phyloP scores from a whole-genome alignment of 1,140 invertebrate species.

The Drosophila grimshawi region DNA sequence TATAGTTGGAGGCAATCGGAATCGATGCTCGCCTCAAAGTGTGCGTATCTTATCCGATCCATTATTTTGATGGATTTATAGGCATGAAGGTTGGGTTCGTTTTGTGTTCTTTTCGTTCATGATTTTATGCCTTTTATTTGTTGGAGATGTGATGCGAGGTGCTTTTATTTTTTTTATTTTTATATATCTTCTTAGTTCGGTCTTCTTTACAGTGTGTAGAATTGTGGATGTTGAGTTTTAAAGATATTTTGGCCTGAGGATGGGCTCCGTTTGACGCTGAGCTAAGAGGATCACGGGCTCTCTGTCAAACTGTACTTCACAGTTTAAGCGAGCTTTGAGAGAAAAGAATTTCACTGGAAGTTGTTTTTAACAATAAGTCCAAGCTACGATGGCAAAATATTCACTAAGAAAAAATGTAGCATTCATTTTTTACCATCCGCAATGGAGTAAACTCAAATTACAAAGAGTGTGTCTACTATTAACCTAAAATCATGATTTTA shows the following conservation, averaged over 20 bases:
- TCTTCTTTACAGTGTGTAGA: not conserved
- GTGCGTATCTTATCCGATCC: constrained; percentile 65
- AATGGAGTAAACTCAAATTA: too few relatives aligned
- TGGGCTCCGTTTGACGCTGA: not conserved
- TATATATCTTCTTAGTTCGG: constrained; percentile 46
- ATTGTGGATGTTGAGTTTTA: not conserved
- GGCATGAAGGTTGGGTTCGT: constrained; percentile 55
- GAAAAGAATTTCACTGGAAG: too few relatives aligned
- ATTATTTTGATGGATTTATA: constrained; percentile 78
- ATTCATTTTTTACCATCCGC: too few relatives aligned
- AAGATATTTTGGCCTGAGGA: constrained; percentile 7
- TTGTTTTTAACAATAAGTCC: too few relatives aligned
- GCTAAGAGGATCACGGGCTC: too few relatives aligned
- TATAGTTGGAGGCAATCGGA: constrained; percentile 25
- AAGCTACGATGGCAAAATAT: too few relatives aligned
- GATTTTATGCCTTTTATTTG: constrained; percentile 57
- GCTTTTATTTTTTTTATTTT: constrained; percentile 44
- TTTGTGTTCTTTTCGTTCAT: constrained; percentile 34
- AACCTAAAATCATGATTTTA: too few relatives aligned
- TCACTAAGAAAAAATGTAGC: too few relatives aligned
- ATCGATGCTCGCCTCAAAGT: constrained; percentile 48
- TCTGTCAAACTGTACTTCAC: too few relatives aligned
- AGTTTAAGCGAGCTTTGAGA: too few relatives aligned
- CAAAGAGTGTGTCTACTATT: too few relatives aligned
- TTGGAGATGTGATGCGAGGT: constrained; percentile 30